Conservation (phyloP, 2,797 vertebrate genomes). For the Eospalax fontanierii region DNA sequence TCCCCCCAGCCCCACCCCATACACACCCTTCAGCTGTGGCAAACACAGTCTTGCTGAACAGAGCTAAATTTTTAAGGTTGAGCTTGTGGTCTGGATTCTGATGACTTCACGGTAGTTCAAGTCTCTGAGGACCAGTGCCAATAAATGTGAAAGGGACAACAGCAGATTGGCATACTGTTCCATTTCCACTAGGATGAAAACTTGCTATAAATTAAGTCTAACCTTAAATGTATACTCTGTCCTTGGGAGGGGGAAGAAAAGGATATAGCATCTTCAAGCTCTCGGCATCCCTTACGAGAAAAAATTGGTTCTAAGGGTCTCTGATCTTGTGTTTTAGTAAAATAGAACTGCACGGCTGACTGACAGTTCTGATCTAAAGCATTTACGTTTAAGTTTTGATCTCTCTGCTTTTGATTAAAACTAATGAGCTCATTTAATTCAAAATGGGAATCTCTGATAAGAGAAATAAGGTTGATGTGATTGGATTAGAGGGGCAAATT, state of each 20-base stretch:
- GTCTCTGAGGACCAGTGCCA: constrained; percentile 88
- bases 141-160: constrained; percentile 88
- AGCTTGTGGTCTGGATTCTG: constrained; percentile 84
- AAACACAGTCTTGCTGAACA: constrained; percentile 84
- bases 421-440: constrained; percentile 98
- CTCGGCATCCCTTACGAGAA: constrained; percentile 93
- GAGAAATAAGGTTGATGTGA: constrained; percentile 98
- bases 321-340: constrained; percentile 96
- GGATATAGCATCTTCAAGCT: constrained; percentile 91
- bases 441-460: constrained; percentile 98
- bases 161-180: constrained; percentile 87
- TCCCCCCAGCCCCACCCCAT: too few species aligned
- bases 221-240: constrained; percentile 94
- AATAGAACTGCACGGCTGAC: constrained; percentile 95
- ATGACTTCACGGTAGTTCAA: constrained; percentile 85
- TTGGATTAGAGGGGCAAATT: constrained; percentile 98
- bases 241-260: constrained; percentile 87
- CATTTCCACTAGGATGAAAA: constrained; percentile 88
- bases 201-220: constrained; percentile 91
- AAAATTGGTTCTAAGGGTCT: constrained; percentile 94
- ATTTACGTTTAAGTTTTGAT: constrained; percentile 98
- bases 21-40: constrained; percentile 60
- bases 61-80: constrained; percentile 85
- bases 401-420: constrained; percentile 98
- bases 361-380: constrained; percentile 98